Evolutionary conservation across 2,797 vertebrate genomes (phyloP), one percentile per base, ranked within the genome.

Genomic region (Semaprochilodus insignis): DNA sequence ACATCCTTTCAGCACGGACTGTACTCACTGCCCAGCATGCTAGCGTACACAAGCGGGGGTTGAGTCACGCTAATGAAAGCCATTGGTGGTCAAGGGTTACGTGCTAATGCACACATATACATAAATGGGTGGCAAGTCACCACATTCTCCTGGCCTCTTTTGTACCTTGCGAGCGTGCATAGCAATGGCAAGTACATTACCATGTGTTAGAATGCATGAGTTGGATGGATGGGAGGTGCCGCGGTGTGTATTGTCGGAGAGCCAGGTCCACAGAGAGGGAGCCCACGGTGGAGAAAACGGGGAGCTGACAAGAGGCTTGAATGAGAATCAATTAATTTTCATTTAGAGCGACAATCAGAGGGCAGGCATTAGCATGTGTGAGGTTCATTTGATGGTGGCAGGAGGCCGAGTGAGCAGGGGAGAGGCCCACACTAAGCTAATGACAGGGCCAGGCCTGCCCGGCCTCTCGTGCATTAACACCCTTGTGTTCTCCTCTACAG

Each of bases 281-380:
- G 92, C 92, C 90, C 91, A 91, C 77, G 21, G 86, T 66, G 89
- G 89, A 85, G 89, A 91, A 92, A 92, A 91, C 92, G 88, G 90
- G 82, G 89, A 21, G 83, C 81, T 92, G 90, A 95, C 94, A 93
- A 88, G 88, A 71, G 83, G 87, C 89, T 88, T 92, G 89, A 94
- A 94, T 93, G 85, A 93, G 88, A 93, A 95, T 92, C 94, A 94
- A 95, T 95, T 95, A 94, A 93, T 94, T 95, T 94, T 95, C 93
- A 95, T 95, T 95, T 95, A 94, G 91, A 87, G 91, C 93, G 91
- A 95, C 94, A 95, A 95, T 94, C 90, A 91, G 89, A 90, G 91
- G 92, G 91, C 86, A 80, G 88, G 89, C 92, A 94, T 95, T 94
- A 93, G 93, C 94, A 94, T 94, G 81, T 92, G 93, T 93, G 94